Evolutionary conservation across 1,140 invertebrate species (phyloP), one percentile per base, ranked within the genome.

Genomic region (Macrocentrus cingulum): DNA sequence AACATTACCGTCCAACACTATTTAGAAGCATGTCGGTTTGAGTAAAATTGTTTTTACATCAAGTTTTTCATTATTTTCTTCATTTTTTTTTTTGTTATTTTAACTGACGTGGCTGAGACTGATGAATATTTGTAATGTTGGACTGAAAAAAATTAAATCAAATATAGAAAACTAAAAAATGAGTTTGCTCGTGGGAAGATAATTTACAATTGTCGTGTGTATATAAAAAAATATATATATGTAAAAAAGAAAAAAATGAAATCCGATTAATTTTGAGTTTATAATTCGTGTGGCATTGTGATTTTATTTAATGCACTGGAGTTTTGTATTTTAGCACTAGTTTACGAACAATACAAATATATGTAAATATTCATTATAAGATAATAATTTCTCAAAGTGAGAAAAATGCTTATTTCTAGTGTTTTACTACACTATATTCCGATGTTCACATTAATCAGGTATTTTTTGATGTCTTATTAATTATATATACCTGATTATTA

Each of bases 291-390:
- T n/a, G n/a, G n/a, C n/a, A n/a, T n/a, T n/a, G 7, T 25, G 5
- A 23, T 15, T 2, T 1, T 49, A 32, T 72, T 65, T 61, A 59
- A 71, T 72, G 67, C 62, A 75, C 70, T 76, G 71, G 71, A 78
- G 75, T 76, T 77, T 78, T 77, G 73, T 77, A 79, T 78, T n/a
- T n/a, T 78, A 77, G 68, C 70, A 59, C 69, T 76, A 73, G 65
- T 69, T 78, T 75, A 66, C 71, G 76, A 77, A 74, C 72, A 78
- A 77, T 76, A 77, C 71, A 78, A 79, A 79, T 67, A 66, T 77
- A 75, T 76, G 70, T 74, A 77, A 76, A 79, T 77, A 77, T 75
- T 59, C 54, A 72, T 71, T 75, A 69, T 71, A n/a, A n/a, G 71
- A 74, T 77, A 75, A 72, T 76, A 20, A 42, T 59, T 46, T 56